Conservation (phyloP, 2,888 invertebrate species). For the Sphaeridia pumilis region DNA sequence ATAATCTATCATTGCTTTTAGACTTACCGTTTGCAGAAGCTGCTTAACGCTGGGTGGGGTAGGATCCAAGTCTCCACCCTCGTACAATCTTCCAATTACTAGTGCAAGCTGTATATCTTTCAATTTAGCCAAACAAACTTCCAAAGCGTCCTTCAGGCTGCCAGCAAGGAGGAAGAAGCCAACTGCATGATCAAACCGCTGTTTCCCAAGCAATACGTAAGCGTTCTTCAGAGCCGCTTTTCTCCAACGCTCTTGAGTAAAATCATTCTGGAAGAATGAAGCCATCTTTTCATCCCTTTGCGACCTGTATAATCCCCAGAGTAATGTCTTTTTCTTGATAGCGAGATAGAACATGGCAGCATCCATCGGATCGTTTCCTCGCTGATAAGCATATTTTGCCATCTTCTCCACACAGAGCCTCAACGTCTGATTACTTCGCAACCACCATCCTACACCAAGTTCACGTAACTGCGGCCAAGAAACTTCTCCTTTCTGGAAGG, state of each 20-base stretch:
- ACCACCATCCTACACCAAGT: slow-evolving; percentile 95
- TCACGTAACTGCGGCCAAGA: slow-evolving; percentile 85
- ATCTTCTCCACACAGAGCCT: slow-evolving; percentile 70
- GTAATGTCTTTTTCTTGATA: slow-evolving; percentile 91
- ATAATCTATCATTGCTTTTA: not conserved
- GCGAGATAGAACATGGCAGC: slow-evolving; percentile 95
- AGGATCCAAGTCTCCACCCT: slow-evolving; percentile 56
- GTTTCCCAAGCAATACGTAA: slow-evolving; percentile 87
- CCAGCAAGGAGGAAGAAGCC: slow-evolving; percentile 89
- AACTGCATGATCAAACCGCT: slow-evolving; percentile 93
- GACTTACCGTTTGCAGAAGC: slow-evolving; percentile 57
- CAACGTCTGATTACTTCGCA: slow-evolving; percentile 68
- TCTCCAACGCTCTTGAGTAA: slow-evolving; percentile 83
- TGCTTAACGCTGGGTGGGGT: slow-evolving; percentile 59
- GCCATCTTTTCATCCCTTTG: slow-evolving; percentile 85
- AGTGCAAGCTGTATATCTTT: slow-evolving; percentile 93
- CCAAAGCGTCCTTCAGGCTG: slow-evolving; percentile 82
- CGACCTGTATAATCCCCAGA: slow-evolving; percentile 90
- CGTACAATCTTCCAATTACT: slow-evolving; percentile 82
- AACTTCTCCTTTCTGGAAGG: slow-evolving; percentile 68
- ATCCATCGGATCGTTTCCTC: slow-evolving; percentile 76
- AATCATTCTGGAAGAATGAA: slow-evolving; percentile 88
- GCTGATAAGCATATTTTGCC: slow-evolving; percentile 38
- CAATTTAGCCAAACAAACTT: slow-evolving; percentile 80
- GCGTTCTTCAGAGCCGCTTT: slow-evolving; percentile 98